A percentile compares a stretch with the other conserved stretches of the same genome.
Conservation (phyloP, 2,888 invertebrate species). For the Odontomyia ornata region DNA sequence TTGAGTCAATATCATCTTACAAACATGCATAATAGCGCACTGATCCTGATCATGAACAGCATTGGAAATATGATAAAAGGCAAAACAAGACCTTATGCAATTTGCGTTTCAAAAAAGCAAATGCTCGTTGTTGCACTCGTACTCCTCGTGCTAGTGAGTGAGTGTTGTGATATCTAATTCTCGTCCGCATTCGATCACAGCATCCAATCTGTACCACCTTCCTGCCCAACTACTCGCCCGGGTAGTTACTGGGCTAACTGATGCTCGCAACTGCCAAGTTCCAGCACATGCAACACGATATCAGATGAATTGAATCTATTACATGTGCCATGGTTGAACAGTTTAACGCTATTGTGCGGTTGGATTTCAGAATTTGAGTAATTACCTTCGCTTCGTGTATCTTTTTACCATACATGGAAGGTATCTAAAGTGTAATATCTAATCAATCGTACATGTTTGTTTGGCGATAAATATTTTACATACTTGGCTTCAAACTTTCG, state of each 20-base stretch:
- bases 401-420: not conserved
- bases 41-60: conserved; percentile 27
- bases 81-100: conserved; percentile 32
- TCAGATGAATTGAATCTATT: conserved; percentile 31
- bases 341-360: conserved; percentile 15
- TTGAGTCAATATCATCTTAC: conserved; percentile 16
- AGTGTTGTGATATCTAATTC: not conserved
- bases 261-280: not conserved
- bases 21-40: not conserved
- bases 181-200: not conserved
- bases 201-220: conserved; percentile 8
- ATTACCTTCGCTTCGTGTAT: conserved; percentile 15
- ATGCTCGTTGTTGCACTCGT: not conserved
- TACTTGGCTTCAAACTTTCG: not conserved
- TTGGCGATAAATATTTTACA: not conserved
- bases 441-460: too few species aligned
- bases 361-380: conserved; percentile 34
- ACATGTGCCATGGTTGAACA: conserved; percentile 18
- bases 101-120: conserved; percentile 3
- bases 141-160: not conserved
- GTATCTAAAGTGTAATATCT: not conserved
- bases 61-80: conserved; percentile 23
- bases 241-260: too few species aligned
- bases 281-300: conserved; percentile 24
- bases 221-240: not conserved